Evolutionary conservation across 1,140 invertebrate species (phyloP), one percentile per base, ranked within the genome.

Genomic region (Saxidomus purpurata): DNA sequence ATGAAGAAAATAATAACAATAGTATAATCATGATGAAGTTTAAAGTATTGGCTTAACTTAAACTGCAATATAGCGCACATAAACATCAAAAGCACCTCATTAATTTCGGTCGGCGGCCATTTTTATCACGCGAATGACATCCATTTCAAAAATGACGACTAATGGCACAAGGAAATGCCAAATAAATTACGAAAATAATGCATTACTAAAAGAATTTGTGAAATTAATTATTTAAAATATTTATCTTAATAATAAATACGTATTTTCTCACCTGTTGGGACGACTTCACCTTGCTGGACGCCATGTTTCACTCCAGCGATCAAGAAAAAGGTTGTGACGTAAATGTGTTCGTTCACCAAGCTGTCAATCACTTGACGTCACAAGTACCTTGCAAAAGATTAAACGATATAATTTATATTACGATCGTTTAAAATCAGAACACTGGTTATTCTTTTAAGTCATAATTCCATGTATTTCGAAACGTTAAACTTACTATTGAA

Each of bases 241-340:
- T n/a, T 49, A 9, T 28, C 11, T 40, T 61, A 34, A 36, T 22
- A 22, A 43, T 63, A 82, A 82, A 63, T 31, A 43, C 22, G 38
- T 59, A 67, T 82, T 67, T 59, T 40, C 40, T 87, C 77, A 87
- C 85, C 85, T 87, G 85, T 87, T 87, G 85, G 85, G 85, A 87
- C 84, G 85, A 63, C 61, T 87, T 87, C 85, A 87, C 85, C 85
- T 87, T 87, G 85, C 85, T 87, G 55, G 85, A 87, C 85, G 85
- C 85, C 85, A 87, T 87, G 71, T 87, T 87, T 36, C 55, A 87
- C 85, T 79, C 85, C 85, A 87, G 74, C 76, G 59, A 87, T 63
- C 76, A 80, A 34, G 43, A 80, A 67, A 87, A 67, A 87, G 43
- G 85, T 61, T 38, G 52, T 87, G 85, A 87, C 85, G 85, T 87